A percentile compares a stretch with the other conserved stretches of the same genome.
Conservation (phyloP, 2,113 vertebrate genomes). For the Perca flavescens region DNA sequence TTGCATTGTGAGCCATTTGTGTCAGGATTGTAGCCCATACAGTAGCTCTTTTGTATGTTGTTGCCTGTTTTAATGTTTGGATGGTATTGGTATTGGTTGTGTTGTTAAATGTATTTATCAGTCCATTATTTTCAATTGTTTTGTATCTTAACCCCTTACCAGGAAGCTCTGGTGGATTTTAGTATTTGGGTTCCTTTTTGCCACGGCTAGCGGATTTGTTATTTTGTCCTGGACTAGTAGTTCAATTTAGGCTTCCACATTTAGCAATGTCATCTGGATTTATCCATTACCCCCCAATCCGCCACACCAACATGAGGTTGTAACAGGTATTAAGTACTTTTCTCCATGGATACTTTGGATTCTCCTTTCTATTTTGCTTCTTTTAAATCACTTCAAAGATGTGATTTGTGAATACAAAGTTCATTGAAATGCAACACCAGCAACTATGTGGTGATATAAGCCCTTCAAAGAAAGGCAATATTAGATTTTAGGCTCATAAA, state of each 20-base stretch:
- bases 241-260: not conserved
- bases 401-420: not conserved
- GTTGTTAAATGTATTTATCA: not conserved
- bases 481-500: conserved; percentile 60
- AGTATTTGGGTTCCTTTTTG: not conserved
- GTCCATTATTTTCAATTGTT: not conserved
- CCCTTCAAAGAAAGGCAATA: conserved; percentile 49
- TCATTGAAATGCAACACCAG: conserved; percentile 14
- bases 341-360: not conserved
- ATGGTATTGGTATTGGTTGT: too few species aligned
- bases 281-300: not conserved
- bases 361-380: not conserved
- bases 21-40: too few species aligned
- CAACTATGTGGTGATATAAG: not conserved
- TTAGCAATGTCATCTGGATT: not conserved
- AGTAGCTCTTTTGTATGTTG: too few species aligned
- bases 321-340: not conserved
- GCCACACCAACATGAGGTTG: not conserved
- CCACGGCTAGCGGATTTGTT: not conserved
- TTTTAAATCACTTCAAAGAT: conserved; percentile 2
- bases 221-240: not conserved
- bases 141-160: not conserved
- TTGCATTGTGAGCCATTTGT: too few species aligned
- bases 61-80: too few species aligned
- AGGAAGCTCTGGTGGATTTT: not conserved